Evolutionary conservation across 2,888 invertebrate species (phyloP), one percentile per base, ranked within the genome.

Genomic region (Oxycera nigricornis): DNA sequence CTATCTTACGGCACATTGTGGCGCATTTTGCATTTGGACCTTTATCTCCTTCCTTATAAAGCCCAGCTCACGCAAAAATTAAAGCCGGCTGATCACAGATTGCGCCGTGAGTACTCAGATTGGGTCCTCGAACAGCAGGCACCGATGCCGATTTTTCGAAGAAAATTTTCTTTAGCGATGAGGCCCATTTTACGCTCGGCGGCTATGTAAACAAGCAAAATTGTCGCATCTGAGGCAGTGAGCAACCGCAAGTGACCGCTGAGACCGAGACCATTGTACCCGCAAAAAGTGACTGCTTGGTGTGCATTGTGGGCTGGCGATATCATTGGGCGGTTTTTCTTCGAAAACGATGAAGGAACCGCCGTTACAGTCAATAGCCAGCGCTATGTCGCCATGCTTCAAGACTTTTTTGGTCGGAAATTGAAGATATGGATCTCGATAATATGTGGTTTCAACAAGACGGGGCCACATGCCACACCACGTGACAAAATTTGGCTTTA

Each of bases 11-110:
- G 77, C 68, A 70, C 76, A 50, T 74, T 79, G 76, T 75, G 76
- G 46, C 65, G 74, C 74, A 79, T 77, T 78, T 77, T 79, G 77
- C 77, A 76, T 74, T 76, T 76, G 75, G 75, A 77, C 17, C 17
- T 46, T 14, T 17, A 46, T 46, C 46, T 46, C 46, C 46, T n/a
- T 46, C 46, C 46, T 14, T 68, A 67, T 77, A 78, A 78, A 76
- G 74, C 77, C 70, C 77, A 77, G 74, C 70, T 78, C 59, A 72
- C 62, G 57, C 78, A 78, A 74, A 70, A 79, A 72, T 74, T 77
- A 70, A 79, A 77, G 76, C 77, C 61, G 59, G 73, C 30, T 76
- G 76, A 78, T 75, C 77, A 76, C 75, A 73, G 77, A 73, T n/a
- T 35, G 14, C 73, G 73, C 68, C 31, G 62, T 72, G 73, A 35